Conservation (phyloP, 23 tunicate species). For the Oikopleura dioica region DNA sequence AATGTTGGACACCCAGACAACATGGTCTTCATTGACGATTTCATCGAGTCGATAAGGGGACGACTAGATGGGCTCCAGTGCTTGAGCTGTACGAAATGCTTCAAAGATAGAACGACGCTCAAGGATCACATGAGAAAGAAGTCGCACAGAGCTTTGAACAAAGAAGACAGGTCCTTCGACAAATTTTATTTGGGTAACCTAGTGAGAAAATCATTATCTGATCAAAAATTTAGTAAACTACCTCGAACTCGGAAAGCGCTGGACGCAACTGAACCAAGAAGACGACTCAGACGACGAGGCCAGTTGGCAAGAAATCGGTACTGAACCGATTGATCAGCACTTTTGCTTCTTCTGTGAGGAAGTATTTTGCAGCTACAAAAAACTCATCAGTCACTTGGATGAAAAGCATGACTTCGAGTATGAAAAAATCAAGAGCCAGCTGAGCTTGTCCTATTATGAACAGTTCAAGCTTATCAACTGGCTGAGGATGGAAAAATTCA, state of each 20-base stretch:
- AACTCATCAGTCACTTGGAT: neutral
- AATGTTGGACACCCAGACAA: slow-evolving; percentile 92
- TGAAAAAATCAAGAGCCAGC: slow-evolving; percentile 14
- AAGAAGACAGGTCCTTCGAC: slow-evolving; percentile 47
- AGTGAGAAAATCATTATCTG: too few relatives aligned
- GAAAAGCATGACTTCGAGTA: neutral
- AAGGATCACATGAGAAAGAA: slow-evolving; percentile 91
- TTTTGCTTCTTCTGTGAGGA: neutral
- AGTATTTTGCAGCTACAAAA: neutral
- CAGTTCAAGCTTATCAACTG: slow-evolving; percentile 70
- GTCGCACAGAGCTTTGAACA: slow-evolving; percentile 56
- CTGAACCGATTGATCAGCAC: neutral
- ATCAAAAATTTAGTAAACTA: too few relatives aligned
- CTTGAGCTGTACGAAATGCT: slow-evolving; percentile 54
- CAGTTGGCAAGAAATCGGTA: neutral
- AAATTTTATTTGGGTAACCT: slow-evolving; percentile 58
- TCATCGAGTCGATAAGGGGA: slow-evolving; percentile 35
- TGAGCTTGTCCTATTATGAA: slow-evolving; percentile 70
- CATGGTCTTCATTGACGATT: slow-evolving; percentile 48
- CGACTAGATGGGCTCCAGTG: slow-evolving; percentile 46
- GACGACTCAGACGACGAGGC: neutral
- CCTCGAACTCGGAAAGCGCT: slow-evolving; percentile 14
- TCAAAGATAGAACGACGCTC: slow-evolving; percentile 48
- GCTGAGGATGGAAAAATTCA: neutral
- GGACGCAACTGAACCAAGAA: neutral